Conservation (phyloP, 2,888 invertebrate species). For the Oegoconia quadripuncta region DNA sequence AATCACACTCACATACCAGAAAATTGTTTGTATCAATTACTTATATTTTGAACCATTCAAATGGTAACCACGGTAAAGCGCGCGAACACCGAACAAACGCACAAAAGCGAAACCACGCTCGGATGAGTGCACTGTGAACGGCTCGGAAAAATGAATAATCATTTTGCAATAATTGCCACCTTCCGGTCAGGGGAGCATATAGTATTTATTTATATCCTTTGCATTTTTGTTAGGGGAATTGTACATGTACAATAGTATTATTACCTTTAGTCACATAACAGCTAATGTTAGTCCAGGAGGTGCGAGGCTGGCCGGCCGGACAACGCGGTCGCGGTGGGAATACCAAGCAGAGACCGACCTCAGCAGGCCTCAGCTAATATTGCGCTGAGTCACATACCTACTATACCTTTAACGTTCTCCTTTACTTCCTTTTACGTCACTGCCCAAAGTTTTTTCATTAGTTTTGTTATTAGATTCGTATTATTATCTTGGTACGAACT, state of each 20-base stretch:
- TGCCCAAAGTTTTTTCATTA: slow-evolving; percentile 27
- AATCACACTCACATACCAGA: too few relatives aligned
- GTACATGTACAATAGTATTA: slow-evolving; percentile 7
- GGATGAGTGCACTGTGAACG: slow-evolving; percentile 55
- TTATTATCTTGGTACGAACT: too few relatives aligned
- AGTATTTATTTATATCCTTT: slow-evolving; percentile 25
- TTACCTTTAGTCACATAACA: slow-evolving; percentile 28
- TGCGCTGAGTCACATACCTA: slow-evolving; percentile 65
- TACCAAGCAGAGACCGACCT: slow-evolving; percentile 50
- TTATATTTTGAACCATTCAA: slow-evolving; percentile 58
- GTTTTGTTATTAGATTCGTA: slow-evolving; percentile 6
- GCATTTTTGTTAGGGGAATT: slow-evolving; percentile 3
- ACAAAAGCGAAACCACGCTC: slow-evolving; percentile 73
- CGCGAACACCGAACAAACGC: slow-evolving; percentile 67
- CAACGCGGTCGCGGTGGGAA: slow-evolving; percentile 36
- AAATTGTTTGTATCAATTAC: too few relatives aligned
- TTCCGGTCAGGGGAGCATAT: too few relatives aligned
- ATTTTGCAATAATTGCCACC: slow-evolving; percentile 66
- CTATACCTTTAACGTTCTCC: slow-evolving; percentile 48
- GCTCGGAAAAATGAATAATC: slow-evolving; percentile 68
- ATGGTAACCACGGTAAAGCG: slow-evolving; percentile 56
- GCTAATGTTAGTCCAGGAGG: slow-evolving; percentile 33
- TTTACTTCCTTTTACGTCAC: slow-evolving; percentile 42
- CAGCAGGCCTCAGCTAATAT: slow-evolving; percentile 43
- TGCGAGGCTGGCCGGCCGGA: slow-evolving; percentile 42